Base-by-base conservation (phyloP, 2,888 invertebrate genomes). In the Polymixis flavicincta region DNA sequence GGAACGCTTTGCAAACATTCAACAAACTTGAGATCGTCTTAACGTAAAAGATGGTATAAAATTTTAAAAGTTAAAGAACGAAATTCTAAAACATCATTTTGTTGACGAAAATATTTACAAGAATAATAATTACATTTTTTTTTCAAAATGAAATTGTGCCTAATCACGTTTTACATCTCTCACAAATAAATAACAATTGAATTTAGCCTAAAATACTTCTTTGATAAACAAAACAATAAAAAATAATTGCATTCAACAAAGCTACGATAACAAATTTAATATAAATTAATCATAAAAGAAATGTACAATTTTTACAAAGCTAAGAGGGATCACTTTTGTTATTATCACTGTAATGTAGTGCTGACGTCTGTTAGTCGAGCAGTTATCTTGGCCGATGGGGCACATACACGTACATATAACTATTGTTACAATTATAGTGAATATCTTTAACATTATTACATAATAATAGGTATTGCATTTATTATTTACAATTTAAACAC, bases 1-100 rank as follows among this genome's bases (percentile, higher is more conserved):
- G 96, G 96, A 96, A 96, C 96, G 96, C 96, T 96, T 96, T 95
- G 95, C 95, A 96, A 96, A 96, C 95, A 96, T 96, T 95, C 96
- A 96, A 96, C 96, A 96, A 95, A 96, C 95, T 96, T 96, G 96
- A 96, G 96, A 96, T 96, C 96, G 96, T 96, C 95, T 96, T 96
- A 96, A 95, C 94, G 93, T 96, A 95, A 94, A 87, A 94, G 95
- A 96, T 96, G 96, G 96, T 96, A 96, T 95, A 96, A 94, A 94
- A 92, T 92, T 94, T 90, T 89, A 91, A 94, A 93, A 94, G 94
- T 94, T 92, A 92, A 94, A 93, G 94, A 95, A 94, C 94, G 93
- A 94, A 94, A 93, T 89, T 93, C 93, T 93, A 93, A 93, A 94
- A 94, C 92, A 92, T 92, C 90, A 90, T 92, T 92, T 90, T 84